A percentile compares a stretch with the other conserved stretches of the same genome.
These are phyloP conservation scores for Trichonephila inaurata DNA, from an alignment of 1,140 invertebrate genomes.

Conservation along the genomic window DNA sequence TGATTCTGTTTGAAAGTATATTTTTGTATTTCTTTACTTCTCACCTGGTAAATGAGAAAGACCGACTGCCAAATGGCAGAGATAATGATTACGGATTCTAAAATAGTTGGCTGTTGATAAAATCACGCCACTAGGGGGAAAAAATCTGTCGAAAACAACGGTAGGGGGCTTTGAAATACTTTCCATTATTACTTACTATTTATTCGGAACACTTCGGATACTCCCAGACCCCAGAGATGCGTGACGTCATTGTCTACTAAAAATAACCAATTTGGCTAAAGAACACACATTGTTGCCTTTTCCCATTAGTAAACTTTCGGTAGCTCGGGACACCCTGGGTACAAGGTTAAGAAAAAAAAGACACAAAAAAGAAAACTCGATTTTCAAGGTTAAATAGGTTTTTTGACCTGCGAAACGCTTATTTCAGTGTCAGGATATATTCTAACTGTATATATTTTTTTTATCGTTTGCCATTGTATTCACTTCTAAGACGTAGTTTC, in stretches of 20 bases:
- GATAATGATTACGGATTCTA: not conserved
- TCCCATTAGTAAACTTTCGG: no score
- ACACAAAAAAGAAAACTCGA: not conserved
- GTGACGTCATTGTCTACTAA: not conserved
- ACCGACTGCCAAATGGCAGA: not conserved
- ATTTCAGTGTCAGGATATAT: constrained; percentile 3
- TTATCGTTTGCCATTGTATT: not conserved
- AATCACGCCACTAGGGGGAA: not conserved
- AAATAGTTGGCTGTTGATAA: not conserved
- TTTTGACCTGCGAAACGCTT: not conserved
- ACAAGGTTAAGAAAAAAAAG: not conserved
- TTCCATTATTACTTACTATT: not conserved
- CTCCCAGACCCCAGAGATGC: not conserved
- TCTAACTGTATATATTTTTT: not conserved
- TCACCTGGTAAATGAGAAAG: not conserved
- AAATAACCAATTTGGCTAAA: not conserved
- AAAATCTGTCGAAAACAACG: not conserved
- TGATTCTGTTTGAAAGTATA: not conserved
- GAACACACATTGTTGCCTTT: not conserved
- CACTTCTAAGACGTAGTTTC: not conserved
- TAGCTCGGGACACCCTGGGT: not conserved
- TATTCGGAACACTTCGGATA: not conserved
- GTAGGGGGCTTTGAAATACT: not conserved
- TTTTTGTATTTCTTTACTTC: not conserved
- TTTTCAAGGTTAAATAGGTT: constrained; percentile 5